Conservation (phyloP, 2,888 invertebrate species). For the Caradrina kadenii region DNA sequence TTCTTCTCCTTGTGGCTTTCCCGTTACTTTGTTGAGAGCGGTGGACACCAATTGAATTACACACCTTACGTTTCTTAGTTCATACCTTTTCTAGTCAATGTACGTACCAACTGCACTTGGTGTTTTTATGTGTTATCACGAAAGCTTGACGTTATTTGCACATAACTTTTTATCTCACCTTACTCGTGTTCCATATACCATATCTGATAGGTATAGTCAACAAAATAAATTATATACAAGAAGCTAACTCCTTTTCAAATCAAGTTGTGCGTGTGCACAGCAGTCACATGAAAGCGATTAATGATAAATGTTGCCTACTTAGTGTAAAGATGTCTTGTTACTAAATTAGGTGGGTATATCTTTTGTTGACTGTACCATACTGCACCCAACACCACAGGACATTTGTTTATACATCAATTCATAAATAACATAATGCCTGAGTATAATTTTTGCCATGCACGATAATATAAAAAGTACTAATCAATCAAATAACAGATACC, state of each 20-base stretch:
- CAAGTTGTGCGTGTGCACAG: neutral
- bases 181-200: neutral
- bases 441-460: too few species aligned
- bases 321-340: neutral
- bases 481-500: too few species aligned
- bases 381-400: neutral
- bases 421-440: too few species aligned
- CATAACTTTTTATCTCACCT: neutral
- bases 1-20: slow-evolving; percentile 94
- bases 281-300: neutral
- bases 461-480: too few species aligned
- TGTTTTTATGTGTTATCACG: slow-evolving; percentile 62
- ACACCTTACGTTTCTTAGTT: slow-evolving; percentile 84
- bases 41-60: slow-evolving; percentile 80
- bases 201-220: slow-evolving; percentile 1
- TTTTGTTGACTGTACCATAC: neutral
- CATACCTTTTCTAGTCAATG: slow-evolving; percentile 76
- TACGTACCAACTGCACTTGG: slow-evolving; percentile 76
- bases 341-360: neutral
- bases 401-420: neutral
- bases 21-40: slow-evolving; percentile 85
- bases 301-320: neutral
- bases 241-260: neutral
- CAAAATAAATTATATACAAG: slow-evolving; percentile 7
- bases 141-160: slow-evolving; percentile 31